Percentiles rank a stretch among this genome's conserved stretches.
These are phyloP conservation scores for Xestobium rufovillosum DNA, from an alignment of 2,888 invertebrate genomes.

Conservation along the genomic window DNA sequence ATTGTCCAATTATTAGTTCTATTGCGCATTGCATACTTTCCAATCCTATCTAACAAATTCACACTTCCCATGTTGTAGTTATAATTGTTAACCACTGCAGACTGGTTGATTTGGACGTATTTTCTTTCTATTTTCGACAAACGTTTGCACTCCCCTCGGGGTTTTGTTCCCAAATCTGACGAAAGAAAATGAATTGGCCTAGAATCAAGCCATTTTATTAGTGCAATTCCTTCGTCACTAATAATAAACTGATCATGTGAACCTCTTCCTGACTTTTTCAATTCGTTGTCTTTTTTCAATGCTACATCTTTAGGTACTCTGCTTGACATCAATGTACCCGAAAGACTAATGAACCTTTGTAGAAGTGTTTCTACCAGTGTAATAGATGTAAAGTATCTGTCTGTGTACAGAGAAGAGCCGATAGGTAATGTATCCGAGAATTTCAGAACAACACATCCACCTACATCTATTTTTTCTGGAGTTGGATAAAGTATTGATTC, in stretches of 20 bases:
- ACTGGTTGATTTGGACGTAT: too few species aligned
- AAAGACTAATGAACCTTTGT: slow-evolving; percentile 13
- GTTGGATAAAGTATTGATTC: too few species aligned
- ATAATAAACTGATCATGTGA: slow-evolving; percentile 10
- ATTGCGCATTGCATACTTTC: too few species aligned
- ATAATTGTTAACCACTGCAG: too few species aligned
- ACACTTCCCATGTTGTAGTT: too few species aligned
- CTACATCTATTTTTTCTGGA: too few species aligned
- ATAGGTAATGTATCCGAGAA: slow-evolving; percentile 19
- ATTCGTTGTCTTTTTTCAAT: too few species aligned
- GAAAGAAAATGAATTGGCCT: slow-evolving; percentile 13
- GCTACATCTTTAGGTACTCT: too few species aligned
- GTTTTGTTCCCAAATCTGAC: slow-evolving; percentile 8
- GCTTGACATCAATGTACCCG: slow-evolving; percentile 21
- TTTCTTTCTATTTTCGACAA: too few species aligned
- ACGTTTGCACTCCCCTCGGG: slow-evolving; percentile 9
- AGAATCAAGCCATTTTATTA: slow-evolving; percentile 12
- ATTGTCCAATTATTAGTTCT: too few species aligned
- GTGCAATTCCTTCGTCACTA: slow-evolving; percentile 3
- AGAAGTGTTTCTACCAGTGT: slow-evolving; percentile 16
- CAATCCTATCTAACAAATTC: too few species aligned
- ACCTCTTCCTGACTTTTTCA: slow-evolving; percentile 13
- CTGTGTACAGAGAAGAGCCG: slow-evolving; percentile 15
- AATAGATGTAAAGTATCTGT: slow-evolving; percentile 18
- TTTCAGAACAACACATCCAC: slow-evolving; percentile 23